phyloP scores from a whole-genome alignment of 2,888 invertebrate genomes.

The Isoperla grammatica region DNA sequence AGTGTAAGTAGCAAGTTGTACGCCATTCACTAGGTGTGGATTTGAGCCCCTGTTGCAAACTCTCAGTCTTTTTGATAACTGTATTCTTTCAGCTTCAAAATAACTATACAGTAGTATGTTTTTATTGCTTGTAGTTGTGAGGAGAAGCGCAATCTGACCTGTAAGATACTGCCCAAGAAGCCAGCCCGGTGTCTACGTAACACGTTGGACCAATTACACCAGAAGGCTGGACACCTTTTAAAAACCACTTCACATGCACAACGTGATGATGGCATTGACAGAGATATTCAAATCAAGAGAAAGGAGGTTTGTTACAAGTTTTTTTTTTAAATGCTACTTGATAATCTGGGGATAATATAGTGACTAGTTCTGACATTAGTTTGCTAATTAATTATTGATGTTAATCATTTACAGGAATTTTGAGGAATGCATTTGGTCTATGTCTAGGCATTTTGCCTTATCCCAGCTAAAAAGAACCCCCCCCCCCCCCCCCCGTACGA shows the following conservation, averaged over 20 bases:
- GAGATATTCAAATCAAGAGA: constrained; percentile 73
- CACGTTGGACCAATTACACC: constrained; percentile 71
- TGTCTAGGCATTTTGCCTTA: too few relatives aligned
- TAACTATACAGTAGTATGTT: not conserved
- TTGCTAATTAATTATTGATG: too few relatives aligned
- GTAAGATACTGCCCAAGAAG: constrained; percentile 80
- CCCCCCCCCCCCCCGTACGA: too few relatives aligned
- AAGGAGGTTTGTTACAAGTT: constrained; percentile 57
- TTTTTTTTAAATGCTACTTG: too few relatives aligned
- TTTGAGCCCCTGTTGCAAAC: not conserved
- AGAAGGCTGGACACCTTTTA: constrained; percentile 41
- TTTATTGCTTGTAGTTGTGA: constrained; percentile 64
- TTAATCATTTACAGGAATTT: too few relatives aligned
- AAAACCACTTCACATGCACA: constrained; percentile 24
- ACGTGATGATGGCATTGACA: constrained; percentile 60
- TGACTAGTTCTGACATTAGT: too few relatives aligned
- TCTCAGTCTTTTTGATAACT: not conserved
- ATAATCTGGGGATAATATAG: too few relatives aligned
- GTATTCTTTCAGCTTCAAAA: not conserved
- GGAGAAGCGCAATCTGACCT: constrained; percentile 72
- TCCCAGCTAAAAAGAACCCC: too few relatives aligned
- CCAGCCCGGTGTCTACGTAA: constrained; percentile 75
- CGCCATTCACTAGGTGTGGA: too few relatives aligned
- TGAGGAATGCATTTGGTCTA: too few relatives aligned
- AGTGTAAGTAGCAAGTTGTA: constrained; percentile 54